These are phyloP conservation scores for Hirundo rustica DNA, from an alignment of 2,797 vertebrate species.

Conservation along the genomic window DNA sequence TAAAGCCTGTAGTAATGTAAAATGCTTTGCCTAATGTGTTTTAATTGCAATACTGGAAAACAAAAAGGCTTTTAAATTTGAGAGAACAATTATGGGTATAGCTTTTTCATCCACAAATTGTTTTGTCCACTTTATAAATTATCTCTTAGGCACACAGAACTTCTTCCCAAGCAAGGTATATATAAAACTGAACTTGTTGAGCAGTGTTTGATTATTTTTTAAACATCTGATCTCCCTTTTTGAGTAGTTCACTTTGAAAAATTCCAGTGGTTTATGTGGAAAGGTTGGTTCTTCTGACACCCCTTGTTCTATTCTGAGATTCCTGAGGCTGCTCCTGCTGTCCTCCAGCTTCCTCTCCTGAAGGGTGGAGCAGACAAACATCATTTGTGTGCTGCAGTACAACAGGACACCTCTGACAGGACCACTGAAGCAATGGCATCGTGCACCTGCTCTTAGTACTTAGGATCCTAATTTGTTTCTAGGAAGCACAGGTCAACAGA, in stretches of 20 bases:
- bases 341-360: background rate
- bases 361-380: background rate
- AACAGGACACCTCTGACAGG: background rate
- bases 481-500: background rate
- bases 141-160: background rate
- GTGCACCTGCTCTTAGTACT: background rate
- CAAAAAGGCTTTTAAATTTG: background rate
- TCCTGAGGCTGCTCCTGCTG: background rate
- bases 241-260: background rate
- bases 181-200: background rate
- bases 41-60: background rate
- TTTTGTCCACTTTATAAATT: background rate
- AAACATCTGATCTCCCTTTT: background rate
- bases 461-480: background rate
- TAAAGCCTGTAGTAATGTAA: background rate
- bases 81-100: background rate
- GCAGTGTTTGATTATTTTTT: background rate
- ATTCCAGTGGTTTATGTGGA: background rate
- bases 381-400: background rate
- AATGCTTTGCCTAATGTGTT: background rate
- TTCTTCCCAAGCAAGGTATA: background rate
- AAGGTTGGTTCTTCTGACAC: background rate
- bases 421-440: background rate
- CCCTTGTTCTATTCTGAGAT: rapidly evolving
- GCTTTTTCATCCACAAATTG: background rate